Conservation (phyloP, 2,797 vertebrate genomes). For the Sphenodon punctatus region DNA sequence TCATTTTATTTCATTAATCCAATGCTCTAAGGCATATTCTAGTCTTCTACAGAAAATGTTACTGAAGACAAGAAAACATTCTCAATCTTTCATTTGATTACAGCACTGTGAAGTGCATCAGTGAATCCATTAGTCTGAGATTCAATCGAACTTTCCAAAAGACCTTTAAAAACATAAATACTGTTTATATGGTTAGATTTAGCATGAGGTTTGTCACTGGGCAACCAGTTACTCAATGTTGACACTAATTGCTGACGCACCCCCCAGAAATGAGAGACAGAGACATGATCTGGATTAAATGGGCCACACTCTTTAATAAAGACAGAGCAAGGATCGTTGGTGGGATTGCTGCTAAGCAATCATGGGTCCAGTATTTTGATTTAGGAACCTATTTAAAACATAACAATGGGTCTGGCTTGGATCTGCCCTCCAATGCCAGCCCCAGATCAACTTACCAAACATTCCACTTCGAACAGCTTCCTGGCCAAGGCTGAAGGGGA, state of each 20-base stretch:
- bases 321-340: no score
- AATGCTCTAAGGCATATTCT: neutral
- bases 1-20: conserved; percentile 2
- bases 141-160: conserved; percentile 1
- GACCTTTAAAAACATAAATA: neutral
- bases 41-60: neutral
- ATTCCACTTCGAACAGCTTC: no score
- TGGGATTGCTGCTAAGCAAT: no score
- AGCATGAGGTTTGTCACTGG: conserved; percentile 9
- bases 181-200: neutral
- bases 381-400: no score
- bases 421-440: no score
- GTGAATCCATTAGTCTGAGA: neutral
- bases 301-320: no score
- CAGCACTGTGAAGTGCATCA: neutral
- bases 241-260: conserved; percentile 9
- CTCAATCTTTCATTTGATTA: neutral
- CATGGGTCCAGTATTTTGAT: no score
- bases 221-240: neutral
- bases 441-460: no score
- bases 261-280: no score
- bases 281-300: no score
- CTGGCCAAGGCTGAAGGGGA: no score
- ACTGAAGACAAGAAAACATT: conserved; percentile 1
- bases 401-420: no score